A percentile compares a stretch with the other conserved stretches of the same genome.
Conservation (phyloP, 2,113 vertebrate species). For the Atrichornis clamosus region DNA sequence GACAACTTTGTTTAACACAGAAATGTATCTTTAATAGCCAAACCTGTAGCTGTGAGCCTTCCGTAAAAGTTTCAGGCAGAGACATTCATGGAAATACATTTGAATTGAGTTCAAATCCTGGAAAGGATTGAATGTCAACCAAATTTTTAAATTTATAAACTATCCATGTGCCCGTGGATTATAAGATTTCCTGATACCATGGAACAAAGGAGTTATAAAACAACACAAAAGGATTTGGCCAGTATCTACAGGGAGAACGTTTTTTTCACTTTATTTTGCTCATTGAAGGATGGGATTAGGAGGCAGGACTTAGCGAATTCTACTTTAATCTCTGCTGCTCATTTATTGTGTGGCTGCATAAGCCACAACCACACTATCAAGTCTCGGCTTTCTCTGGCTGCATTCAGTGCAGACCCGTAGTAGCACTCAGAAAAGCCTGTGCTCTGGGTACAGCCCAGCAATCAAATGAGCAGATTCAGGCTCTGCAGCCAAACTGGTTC, state of each 20-base stretch:
- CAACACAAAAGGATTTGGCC: background rate
- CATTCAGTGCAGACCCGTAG: background rate
- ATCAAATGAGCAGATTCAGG: background rate
- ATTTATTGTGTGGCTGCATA: background rate
- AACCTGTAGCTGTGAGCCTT: slow-evolving; percentile 13
- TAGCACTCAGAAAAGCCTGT: background rate
- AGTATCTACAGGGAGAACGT: background rate
- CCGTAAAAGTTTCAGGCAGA: background rate
- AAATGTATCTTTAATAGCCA: background rate
- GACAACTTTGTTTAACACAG: slow-evolving; percentile 7
- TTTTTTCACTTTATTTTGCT: background rate
- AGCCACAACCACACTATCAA: background rate
- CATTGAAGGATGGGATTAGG: background rate
- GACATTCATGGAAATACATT: background rate
- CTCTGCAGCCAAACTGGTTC: background rate
- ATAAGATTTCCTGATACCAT: background rate
- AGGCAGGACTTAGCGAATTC: background rate
- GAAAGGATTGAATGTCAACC: background rate
- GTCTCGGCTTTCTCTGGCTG: background rate
- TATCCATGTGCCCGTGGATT: background rate
- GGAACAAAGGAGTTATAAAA: background rate
- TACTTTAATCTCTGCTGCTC: background rate
- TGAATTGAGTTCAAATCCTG: slow-evolving; percentile 4
- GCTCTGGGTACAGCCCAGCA: accelerated
- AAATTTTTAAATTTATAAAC: slow-evolving; percentile 13